A percentile compares a stretch with the other conserved stretches of the same genome.
phyloP scores from a whole-genome alignment of 2,113 vertebrate genomes.

The Lethenteron reissneri region DNA sequence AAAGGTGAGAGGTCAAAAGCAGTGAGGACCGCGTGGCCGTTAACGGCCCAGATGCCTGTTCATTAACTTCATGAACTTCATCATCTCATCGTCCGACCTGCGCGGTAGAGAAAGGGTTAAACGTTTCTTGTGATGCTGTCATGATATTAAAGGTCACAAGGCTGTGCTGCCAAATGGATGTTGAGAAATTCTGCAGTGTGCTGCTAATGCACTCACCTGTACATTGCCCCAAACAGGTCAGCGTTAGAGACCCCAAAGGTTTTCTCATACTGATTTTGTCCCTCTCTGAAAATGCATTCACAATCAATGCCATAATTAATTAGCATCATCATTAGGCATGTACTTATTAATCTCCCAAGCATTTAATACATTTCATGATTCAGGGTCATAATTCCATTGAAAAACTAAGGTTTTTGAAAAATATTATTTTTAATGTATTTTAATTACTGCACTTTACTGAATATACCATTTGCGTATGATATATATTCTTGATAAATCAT shows the following conservation, averaged over 20 bases:
- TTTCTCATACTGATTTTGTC: constrained; percentile 33
- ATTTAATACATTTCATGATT: background rate
- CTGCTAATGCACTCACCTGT: constrained; percentile 19
- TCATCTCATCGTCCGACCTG: constrained; percentile 32
- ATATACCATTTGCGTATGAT: too few species aligned
- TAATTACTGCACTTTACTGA: too few species aligned
- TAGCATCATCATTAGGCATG: background rate
- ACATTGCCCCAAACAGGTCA: constrained; percentile 25
- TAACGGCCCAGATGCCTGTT: constrained; percentile 26
- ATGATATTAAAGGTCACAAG: too few species aligned
- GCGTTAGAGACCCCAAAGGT: constrained; percentile 23
- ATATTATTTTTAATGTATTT: too few species aligned
- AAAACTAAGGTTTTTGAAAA: too few species aligned
- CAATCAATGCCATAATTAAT: background rate
- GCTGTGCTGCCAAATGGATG: background rate
- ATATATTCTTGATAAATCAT: too few species aligned
- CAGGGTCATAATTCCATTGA: too few species aligned
- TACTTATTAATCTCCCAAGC: background rate
- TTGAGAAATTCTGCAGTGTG: background rate
- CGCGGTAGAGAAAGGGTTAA: too few species aligned
- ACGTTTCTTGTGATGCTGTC: too few species aligned
- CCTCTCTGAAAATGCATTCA: constrained; percentile 19
- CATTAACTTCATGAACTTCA: constrained; percentile 34
- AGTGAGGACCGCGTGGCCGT: constrained; percentile 26
- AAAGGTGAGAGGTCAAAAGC: constrained; percentile 28